Conservation (phyloP, 2,888 invertebrate genomes). For the Amorpha juglandis region DNA sequence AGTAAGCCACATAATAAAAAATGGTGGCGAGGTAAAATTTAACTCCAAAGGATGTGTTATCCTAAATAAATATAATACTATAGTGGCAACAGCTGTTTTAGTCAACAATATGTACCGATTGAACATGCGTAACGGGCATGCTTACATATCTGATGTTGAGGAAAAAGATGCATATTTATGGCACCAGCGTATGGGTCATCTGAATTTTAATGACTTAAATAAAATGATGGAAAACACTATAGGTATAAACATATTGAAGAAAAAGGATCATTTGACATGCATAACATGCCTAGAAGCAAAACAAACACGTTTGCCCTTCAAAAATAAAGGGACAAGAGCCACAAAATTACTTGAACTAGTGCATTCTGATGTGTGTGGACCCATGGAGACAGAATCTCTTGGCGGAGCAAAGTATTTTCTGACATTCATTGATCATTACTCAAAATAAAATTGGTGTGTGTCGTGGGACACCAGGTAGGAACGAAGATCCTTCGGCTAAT, state of each 20-base stretch:
- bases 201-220: conserved; percentile 25
- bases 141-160: conserved; percentile 29
- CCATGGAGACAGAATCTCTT: background rate
- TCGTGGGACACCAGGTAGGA: too few species aligned
- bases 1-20: conserved; percentile 33
- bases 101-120: conserved; percentile 39
- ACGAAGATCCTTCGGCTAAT: too few species aligned
- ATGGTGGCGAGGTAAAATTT: conserved; percentile 30
- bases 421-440: background rate
- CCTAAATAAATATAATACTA: conserved; percentile 23
- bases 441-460: too few species aligned
- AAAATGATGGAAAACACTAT: background rate
- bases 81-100: conserved; percentile 29
- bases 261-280: conserved; percentile 3
- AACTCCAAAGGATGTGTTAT: conserved; percentile 23
- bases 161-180: conserved; percentile 3
- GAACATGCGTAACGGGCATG: conserved; percentile 24
- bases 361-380: background rate
- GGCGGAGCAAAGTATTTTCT: background rate
- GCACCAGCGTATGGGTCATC: conserved; percentile 8
- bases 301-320: background rate
- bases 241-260: background rate
- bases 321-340: background rate
- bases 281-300: background rate
- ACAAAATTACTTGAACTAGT: background rate